Base-by-base conservation (phyloP, 2,113 vertebrate genomes). In the Nycticorax nycticorax region DNA sequence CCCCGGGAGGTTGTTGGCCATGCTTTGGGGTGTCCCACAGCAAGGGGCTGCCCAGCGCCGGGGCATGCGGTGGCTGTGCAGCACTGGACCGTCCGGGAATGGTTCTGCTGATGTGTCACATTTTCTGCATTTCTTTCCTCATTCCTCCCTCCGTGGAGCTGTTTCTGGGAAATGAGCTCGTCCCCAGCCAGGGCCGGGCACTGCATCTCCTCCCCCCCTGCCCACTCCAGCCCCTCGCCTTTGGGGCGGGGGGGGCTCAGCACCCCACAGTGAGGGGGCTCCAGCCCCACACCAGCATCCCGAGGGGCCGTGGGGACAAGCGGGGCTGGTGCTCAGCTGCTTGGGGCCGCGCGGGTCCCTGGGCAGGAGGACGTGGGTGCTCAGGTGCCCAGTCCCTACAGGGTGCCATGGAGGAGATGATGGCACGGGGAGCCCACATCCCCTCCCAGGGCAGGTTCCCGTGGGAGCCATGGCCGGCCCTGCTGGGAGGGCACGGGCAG, bases 91-190 rank as follows among this genome's bases (percentile, higher is more conserved):
- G 60, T 88, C 85, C 43, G 4, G 91, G 76, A 77, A 63, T 4
- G 67, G 63, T 84, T 92, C 87, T 97, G 97, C 96, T 97, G 96
- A 96, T 96, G 96, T 95, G 94, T 96, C 96, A 97, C 90, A 97
- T 97, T 97, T 92, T 82, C 92, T 85, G 87, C 90, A 91, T 95
- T 97, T 94, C 78, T 69, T 94, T 92, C 92, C 92, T 88, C 91
- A 78, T 89, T 91, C 96, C 91, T 94, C 71, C 33, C 85, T 96
- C 88, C 8, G 14, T 82, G 57, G 73, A 88, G 85, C 75, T 1
- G 6, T 69, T 92, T 63, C 92, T 92, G 94, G 85, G 93, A 92
- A 67, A 90, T 41, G 75, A 59, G 64, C 69, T 87, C 43, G 24
- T 71, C 66, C 69, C 45, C 35, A 32, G 77, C 81, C 92, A 75